A percentile compares a stretch with the other conserved stretches of the same genome.
Evolutionary conservation across 1,140 invertebrate species (phyloP).

Genomic region (Chelonus insularis): DNA sequence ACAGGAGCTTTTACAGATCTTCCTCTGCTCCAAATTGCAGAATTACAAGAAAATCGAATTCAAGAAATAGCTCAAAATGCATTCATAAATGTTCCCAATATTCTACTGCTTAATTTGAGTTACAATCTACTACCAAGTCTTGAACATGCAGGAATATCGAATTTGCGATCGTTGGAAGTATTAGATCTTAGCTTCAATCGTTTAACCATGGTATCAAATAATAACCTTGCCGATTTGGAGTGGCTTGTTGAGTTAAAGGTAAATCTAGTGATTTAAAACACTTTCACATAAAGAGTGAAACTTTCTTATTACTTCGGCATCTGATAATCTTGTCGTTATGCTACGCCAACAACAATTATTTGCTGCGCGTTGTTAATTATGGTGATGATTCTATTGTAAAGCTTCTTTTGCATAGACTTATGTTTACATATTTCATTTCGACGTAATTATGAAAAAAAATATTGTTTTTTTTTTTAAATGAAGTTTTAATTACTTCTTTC

Average conservation of each 20-base stretch:
- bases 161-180: constrained; percentile 76
- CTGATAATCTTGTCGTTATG: constrained; percentile 26
- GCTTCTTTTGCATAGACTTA: not conserved
- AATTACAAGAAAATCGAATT: constrained; percentile 77
- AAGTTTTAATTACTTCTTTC: constrained; percentile 10
- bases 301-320: constrained; percentile 1
- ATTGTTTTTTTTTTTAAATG: not conserved
- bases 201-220: constrained; percentile 68
- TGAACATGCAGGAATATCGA: constrained; percentile 72
- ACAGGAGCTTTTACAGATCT: constrained; percentile 77
- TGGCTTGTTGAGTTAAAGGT: constrained; percentile 82
- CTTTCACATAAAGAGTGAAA: constrained; percentile 51
- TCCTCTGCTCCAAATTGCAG: constrained; percentile 71
- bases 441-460: not conserved
- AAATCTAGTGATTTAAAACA: constrained; percentile 21
- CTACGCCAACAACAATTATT: constrained; percentile 25
- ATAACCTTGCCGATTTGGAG: constrained; percentile 70
- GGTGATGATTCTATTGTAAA: constrained; percentile 4
- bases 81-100: constrained; percentile 75
- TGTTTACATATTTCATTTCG: not conserved
- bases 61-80: constrained; percentile 73
- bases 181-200: constrained; percentile 79
- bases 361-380: constrained; percentile 32
- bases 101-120: constrained; percentile 82
- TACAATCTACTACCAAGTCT: constrained; percentile 73